A percentile compares a stretch with the other conserved stretches of the same genome.
These are phyloP conservation scores for Deroplatys truncata DNA, from an alignment of 2,888 invertebrate species.

Conservation along the genomic window DNA sequence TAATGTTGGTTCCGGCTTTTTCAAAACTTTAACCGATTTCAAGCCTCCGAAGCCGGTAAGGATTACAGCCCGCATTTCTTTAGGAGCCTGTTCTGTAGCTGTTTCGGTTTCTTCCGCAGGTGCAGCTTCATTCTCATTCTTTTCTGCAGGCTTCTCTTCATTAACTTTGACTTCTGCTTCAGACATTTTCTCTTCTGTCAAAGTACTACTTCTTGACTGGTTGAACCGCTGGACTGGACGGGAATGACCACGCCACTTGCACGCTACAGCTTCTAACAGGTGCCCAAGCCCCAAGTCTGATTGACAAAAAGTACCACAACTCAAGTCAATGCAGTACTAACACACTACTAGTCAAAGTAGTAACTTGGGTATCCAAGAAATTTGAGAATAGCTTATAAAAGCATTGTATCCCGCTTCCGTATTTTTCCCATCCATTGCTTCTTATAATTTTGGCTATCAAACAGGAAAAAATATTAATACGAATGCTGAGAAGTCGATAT, in stretches of 20 bases:
- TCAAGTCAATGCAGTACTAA: background rate
- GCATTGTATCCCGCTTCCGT: too few relatives aligned
- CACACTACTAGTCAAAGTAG: background rate
- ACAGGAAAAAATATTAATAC: too few relatives aligned
- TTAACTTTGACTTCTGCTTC: constrained; percentile 34
- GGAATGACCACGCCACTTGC: background rate
- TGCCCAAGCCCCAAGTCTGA: background rate
- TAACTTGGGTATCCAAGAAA: too few relatives aligned
- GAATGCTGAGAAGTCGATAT: too few relatives aligned
- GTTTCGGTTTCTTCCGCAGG: constrained; percentile 44
- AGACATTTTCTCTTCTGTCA: constrained; percentile 15
- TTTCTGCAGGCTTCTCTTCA: constrained; percentile 49
- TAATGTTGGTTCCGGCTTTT: constrained; percentile 69
- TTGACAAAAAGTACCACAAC: background rate
- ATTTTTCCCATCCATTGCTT: too few relatives aligned
- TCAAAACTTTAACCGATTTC: constrained; percentile 78
- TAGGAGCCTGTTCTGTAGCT: constrained; percentile 56
- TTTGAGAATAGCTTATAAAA: too few relatives aligned
- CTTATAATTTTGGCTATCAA: too few relatives aligned
- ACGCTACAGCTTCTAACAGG: background rate
- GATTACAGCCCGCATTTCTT: constrained; percentile 82
- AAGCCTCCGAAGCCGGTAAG: constrained; percentile 82
- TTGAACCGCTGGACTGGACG: too few relatives aligned
- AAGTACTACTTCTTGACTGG: background rate
- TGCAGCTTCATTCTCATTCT: constrained; percentile 48